Evolutionary conservation across 2,888 invertebrate species (phyloP).

Genomic region (Theretra japonica): DNA sequence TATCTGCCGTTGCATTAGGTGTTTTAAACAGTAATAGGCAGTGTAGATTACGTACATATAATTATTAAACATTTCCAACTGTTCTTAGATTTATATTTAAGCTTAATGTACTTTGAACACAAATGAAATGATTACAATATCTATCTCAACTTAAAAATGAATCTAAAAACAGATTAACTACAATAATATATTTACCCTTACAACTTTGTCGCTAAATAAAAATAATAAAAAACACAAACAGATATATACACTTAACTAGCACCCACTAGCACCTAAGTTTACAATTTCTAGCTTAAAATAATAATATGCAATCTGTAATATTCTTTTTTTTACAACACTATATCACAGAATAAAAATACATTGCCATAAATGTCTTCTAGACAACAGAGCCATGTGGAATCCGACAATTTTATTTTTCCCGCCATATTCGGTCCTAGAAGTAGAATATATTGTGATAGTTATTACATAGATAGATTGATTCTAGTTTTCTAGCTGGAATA

Average conservation of each 20-base stretch:
- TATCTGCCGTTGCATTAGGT: constrained; percentile 53
- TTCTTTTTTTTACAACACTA: constrained; percentile 65
- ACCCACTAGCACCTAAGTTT: constrained; percentile 66
- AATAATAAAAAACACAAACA: constrained; percentile 33
- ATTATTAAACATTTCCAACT: constrained; percentile 30
- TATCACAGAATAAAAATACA: constrained; percentile 83
- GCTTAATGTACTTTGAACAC: neutral
- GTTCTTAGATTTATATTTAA: constrained; percentile 18
- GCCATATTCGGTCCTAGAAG: neutral
- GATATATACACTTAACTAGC: constrained; percentile 56
- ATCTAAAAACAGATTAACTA: constrained; percentile 5
- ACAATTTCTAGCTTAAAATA: constrained; percentile 47
- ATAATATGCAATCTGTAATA: constrained; percentile 54
- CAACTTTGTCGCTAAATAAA: constrained; percentile 21
- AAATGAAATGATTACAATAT: neutral
- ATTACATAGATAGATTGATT: neutral
- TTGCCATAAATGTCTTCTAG: constrained; percentile 61
- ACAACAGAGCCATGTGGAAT: constrained; percentile 46
- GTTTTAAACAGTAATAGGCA: constrained; percentile 52
- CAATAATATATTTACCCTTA: constrained; percentile 9
- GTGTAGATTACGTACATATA: constrained; percentile 48
- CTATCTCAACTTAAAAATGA: constrained; percentile 14
- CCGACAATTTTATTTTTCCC: constrained; percentile 8
- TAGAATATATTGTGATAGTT: no score
- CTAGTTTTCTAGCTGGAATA: no score